Percentiles rank a stretch among this genome's conserved stretches.
These are phyloP conservation scores for Pelobates fuscus DNA, from an alignment of 2,113 vertebrate genomes.

Conservation along the genomic window DNA sequence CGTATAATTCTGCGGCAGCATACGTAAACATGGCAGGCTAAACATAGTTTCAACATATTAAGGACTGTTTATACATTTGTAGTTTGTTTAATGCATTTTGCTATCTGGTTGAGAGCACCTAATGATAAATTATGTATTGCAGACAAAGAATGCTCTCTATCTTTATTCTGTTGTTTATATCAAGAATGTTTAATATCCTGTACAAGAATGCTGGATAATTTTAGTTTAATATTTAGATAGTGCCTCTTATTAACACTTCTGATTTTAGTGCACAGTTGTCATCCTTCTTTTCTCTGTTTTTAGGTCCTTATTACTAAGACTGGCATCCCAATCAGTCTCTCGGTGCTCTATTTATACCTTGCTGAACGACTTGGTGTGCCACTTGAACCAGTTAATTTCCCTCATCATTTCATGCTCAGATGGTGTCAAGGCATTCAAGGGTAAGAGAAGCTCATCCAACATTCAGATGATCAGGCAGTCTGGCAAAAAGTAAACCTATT, in stretches of 20 bases:
- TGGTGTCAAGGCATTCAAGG: conserved; percentile 88
- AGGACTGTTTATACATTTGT: too few species aligned
- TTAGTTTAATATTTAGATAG: too few species aligned
- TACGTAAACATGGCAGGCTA: too few species aligned
- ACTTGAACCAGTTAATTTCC: conserved; percentile 95
- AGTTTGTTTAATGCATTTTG: too few species aligned
- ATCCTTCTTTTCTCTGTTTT: conserved; percentile 1
- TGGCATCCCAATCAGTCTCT: conserved; percentile 97
- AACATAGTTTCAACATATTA: too few species aligned
- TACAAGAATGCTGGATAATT: background rate
- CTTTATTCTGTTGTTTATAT: too few species aligned
- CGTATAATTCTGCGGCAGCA: too few species aligned
- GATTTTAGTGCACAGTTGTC: background rate
- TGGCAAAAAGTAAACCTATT: too few species aligned
- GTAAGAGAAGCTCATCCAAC: conserved; percentile 60
- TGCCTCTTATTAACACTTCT: background rate
- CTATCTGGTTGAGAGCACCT: too few species aligned
- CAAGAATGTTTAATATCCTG: background rate
- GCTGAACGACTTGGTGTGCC: conserved; percentile 84
- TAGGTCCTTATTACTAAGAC: conserved; percentile 89
- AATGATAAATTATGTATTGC: too few species aligned
- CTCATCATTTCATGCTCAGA: conserved; percentile 91
- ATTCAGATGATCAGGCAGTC: too few species aligned
- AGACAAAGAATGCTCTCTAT: too few species aligned
- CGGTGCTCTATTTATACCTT: conserved; percentile 90